Evolutionary conservation across 2,113 vertebrate genomes (phyloP).

Genomic region (Acrocephalus arundinaceus): DNA sequence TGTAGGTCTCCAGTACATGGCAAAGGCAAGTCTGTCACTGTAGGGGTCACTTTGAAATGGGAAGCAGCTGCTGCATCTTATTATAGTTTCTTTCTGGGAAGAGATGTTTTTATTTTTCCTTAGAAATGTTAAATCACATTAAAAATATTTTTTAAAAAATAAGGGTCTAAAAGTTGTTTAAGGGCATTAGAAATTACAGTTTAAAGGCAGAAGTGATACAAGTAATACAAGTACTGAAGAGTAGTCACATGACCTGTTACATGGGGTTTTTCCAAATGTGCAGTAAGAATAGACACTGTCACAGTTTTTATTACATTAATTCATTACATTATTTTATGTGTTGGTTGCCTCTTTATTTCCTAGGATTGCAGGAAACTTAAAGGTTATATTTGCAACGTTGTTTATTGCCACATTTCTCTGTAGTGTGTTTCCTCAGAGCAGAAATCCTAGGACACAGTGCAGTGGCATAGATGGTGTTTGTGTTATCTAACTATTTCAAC

Average conservation of each 20-base stretch:
- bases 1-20: neutral
- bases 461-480: neutral
- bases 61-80: neutral
- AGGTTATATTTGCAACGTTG: neutral
- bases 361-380: neutral
- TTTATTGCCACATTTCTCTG: neutral
- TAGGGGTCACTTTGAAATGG: neutral
- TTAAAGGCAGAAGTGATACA: neutral
- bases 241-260: neutral
- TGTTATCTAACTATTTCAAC: neutral
- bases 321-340: neutral
- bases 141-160: neutral
- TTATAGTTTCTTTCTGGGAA: neutral
- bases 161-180: neutral
- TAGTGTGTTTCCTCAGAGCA: neutral
- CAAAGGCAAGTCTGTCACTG: neutral
- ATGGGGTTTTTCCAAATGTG: neutral
- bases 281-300: neutral
- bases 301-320: neutral
- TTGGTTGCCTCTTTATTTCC: neutral
- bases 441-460: neutral
- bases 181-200: neutral
- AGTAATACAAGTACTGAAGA: neutral
- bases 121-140: neutral
- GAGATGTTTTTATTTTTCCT: neutral